Conservation (phyloP, 2,797 vertebrate genomes). For the Sebastes hubbsi region DNA sequence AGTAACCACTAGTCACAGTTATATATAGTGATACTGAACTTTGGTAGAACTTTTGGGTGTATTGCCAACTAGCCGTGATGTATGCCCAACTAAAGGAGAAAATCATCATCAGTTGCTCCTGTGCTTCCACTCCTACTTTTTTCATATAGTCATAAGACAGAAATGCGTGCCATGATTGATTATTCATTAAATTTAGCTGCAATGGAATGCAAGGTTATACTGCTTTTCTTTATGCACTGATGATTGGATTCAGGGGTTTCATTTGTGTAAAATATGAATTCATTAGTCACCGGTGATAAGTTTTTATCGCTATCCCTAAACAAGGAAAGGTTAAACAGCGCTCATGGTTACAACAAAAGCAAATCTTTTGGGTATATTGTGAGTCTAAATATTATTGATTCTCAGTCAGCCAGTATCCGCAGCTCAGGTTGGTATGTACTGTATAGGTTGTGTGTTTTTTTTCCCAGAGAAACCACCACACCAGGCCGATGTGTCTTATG, state of each 20-base stretch:
- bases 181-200: not conserved
- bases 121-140: not conserved
- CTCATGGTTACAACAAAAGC: conserved; percentile 46
- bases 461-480: conserved; percentile 25
- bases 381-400: conserved; percentile 58
- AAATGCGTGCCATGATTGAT: not conserved
- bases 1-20: too few relatives aligned
- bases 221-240: not conserved
- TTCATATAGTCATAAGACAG: not conserved
- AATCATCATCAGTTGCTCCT: not conserved
- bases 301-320: conserved; percentile 7
- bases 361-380: conserved; percentile 41
- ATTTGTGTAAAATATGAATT: conserved; percentile 18
- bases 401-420: conserved; percentile 17
- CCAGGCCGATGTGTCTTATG: conserved; percentile 37
- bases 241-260: not conserved
- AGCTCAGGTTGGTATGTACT: conserved; percentile 45
- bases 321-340: conserved; percentile 17
- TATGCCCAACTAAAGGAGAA: too few relatives aligned
- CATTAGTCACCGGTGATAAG: not conserved
- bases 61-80: too few relatives aligned
- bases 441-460: conserved; percentile 40
- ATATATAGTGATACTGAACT: too few relatives aligned
- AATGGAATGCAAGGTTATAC: not conserved
- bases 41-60: too few relatives aligned